Percentiles rank a stretch among this genome's conserved stretches.
Conservation (phyloP, 1,140 invertebrate genomes). For the Hycleus phaleratus region DNA sequence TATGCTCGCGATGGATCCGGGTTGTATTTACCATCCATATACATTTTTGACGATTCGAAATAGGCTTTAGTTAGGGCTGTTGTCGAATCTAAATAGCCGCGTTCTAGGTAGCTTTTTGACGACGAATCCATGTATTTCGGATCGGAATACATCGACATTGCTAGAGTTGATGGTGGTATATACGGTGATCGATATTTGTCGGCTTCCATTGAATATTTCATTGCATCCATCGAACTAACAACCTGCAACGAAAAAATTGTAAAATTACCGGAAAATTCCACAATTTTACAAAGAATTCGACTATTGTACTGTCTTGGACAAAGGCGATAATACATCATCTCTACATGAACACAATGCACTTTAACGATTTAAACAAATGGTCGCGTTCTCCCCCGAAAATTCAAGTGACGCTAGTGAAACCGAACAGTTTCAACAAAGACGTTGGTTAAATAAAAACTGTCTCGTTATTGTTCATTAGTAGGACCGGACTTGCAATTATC, state of each 20-base stretch:
- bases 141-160: slow-evolving; percentile 62
- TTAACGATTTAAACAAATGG: slow-evolving; percentile 23
- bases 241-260: slow-evolving; percentile 45
- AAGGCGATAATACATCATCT: slow-evolving; percentile 20
- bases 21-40: slow-evolving; percentile 62
- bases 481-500: background rate
- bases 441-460: background rate
- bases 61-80: slow-evolving; percentile 72
- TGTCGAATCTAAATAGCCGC: slow-evolving; percentile 51
- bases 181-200: slow-evolving; percentile 67
- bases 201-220: slow-evolving; percentile 69
- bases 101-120: slow-evolving; percentile 62
- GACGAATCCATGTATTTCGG: slow-evolving; percentile 54
- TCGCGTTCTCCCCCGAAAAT: slow-evolving; percentile 10
- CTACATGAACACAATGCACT: slow-evolving; percentile 13
- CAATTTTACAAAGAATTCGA: too few relatives aligned
- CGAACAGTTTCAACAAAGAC: slow-evolving; percentile 5
- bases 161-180: slow-evolving; percentile 53
- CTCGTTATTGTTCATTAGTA: background rate
- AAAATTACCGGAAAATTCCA: too few relatives aligned
- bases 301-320: slow-evolving; percentile 1
- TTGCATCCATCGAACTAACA: slow-evolving; percentile 65
- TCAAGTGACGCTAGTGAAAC: background rate
- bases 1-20: slow-evolving; percentile 36
- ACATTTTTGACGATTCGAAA: slow-evolving; percentile 66